Percentiles rank a stretch among this genome's conserved stretches.
Evolutionary conservation across 2,797 vertebrate species (phyloP).

Genomic region (Cirrhinus mrigala): DNA sequence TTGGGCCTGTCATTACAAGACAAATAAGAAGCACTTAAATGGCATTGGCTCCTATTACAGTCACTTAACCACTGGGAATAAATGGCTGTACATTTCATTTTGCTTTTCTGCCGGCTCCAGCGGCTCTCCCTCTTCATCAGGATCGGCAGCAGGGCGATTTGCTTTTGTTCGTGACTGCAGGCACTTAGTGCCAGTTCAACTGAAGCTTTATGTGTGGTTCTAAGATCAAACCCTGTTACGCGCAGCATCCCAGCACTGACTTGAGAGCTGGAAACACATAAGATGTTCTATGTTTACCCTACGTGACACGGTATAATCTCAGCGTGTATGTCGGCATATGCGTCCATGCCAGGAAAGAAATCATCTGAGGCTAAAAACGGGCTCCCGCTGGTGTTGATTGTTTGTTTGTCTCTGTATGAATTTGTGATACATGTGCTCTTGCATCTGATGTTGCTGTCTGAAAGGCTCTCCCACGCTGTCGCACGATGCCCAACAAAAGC

Average conservation of each 20-base stretch:
- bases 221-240: slow-evolving; percentile 43
- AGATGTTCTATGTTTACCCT: slow-evolving; percentile 63
- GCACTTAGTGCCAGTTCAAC: slow-evolving; percentile 35
- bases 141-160: slow-evolving; percentile 43
- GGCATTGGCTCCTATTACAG: slow-evolving; percentile 57
- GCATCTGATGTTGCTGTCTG: slow-evolving; percentile 36
- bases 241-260: neutral
- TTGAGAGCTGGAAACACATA: slow-evolving; percentile 68
- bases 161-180: slow-evolving; percentile 53
- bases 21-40: slow-evolving; percentile 59
- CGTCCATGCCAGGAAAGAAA: slow-evolving; percentile 21
- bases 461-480: slow-evolving; percentile 31
- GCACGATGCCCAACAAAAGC: slow-evolving; percentile 13
- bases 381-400: slow-evolving; percentile 29
- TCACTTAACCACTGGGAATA: slow-evolving; percentile 61
- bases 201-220: slow-evolving; percentile 27
- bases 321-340: neutral
- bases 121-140: slow-evolving; percentile 33
- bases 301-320: slow-evolving; percentile 42
- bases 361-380: slow-evolving; percentile 34
- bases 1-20: slow-evolving; percentile 54
- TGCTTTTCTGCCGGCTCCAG: slow-evolving; percentile 33
- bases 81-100: slow-evolving; percentile 56
- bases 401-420: slow-evolving; percentile 21
- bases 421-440: slow-evolving; percentile 27